A percentile compares a stretch with the other conserved stretches of the same genome.
phyloP scores from a whole-genome alignment of 2,113 vertebrate genomes.

The Paedocypris sp. region DNA sequence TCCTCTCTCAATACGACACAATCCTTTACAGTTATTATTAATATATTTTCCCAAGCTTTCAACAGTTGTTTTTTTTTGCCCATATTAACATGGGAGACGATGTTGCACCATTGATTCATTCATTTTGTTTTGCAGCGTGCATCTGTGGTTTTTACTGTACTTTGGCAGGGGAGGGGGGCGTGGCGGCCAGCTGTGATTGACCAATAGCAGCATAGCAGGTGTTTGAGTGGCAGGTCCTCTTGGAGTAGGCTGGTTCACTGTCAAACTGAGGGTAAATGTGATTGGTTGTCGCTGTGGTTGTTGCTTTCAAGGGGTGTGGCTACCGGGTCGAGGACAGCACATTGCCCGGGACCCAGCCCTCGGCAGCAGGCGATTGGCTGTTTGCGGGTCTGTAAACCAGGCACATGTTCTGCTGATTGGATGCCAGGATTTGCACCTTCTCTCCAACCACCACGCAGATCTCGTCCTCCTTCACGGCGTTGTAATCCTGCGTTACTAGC shows the following conservation, averaged over 20 bases:
- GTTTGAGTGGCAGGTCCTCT: slow-evolving; percentile 2
- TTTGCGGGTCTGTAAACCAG: slow-evolving; percentile 91
- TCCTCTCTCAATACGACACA: slow-evolving; percentile 50
- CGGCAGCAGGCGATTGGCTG: slow-evolving; percentile 81
- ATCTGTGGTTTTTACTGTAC: slow-evolving; percentile 22
- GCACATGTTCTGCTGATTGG: slow-evolving; percentile 97
- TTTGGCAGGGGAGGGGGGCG: not conserved
- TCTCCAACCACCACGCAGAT: slow-evolving; percentile 91
- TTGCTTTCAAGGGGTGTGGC: slow-evolving; percentile 41
- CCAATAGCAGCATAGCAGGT: slow-evolving; percentile 1
- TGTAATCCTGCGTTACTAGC: slow-evolving; percentile 86
- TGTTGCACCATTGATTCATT: slow-evolving; percentile 29
- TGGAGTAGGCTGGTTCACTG: slow-evolving; percentile 8
- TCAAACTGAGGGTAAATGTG: slow-evolving; percentile 22
- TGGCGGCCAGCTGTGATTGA: not conserved
- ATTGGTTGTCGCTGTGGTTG: slow-evolving; percentile 10
- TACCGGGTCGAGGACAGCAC: slow-evolving; percentile 57
- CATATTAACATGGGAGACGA: slow-evolving; percentile 50
- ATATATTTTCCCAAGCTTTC: slow-evolving; percentile 34
- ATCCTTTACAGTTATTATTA: slow-evolving; percentile 20
- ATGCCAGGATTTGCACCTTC: slow-evolving; percentile 87
- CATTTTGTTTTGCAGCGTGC: slow-evolving; percentile 11
- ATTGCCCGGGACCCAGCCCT: slow-evolving; percentile 93
- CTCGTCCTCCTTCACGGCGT: slow-evolving; percentile 93
- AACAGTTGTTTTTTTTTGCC: slow-evolving; percentile 43